Evolutionary conservation across 2,113 vertebrate genomes (phyloP).

Genomic region (Leptodactylus fuscus): DNA sequence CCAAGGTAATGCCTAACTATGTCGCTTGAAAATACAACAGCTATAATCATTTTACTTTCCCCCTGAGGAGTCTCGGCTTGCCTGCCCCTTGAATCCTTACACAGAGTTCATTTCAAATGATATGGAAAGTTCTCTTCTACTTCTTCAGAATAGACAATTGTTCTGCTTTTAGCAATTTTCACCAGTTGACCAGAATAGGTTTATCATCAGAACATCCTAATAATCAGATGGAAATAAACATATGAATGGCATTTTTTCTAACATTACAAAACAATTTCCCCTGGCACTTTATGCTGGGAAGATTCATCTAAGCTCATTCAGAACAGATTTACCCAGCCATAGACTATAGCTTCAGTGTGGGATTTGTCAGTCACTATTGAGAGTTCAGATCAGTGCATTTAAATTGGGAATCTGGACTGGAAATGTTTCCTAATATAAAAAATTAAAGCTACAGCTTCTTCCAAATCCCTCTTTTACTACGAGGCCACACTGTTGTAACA

Average conservation of each 20-base stretch:
- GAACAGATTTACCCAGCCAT: not conserved
- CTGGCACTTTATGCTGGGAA: not conserved
- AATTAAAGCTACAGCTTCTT: too few relatives aligned
- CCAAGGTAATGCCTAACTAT: conserved; percentile 41
- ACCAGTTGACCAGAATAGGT: not conserved
- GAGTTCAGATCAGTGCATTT: too few relatives aligned
- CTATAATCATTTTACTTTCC: conserved; percentile 33
- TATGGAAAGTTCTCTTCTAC: conserved; percentile 8
- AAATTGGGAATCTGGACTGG: too few relatives aligned
- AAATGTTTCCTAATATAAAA: too few relatives aligned
- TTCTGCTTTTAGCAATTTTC: not conserved
- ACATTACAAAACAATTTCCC: not conserved
- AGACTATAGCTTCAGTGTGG: not conserved
- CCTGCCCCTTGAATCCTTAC: conserved; percentile 20
- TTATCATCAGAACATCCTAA: not conserved
- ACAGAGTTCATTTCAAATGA: not conserved
- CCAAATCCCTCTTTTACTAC: too few relatives aligned
- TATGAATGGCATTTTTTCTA: not conserved
- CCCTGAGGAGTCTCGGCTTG: conserved; percentile 16
- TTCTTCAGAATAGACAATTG: not conserved
- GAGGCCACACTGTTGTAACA: too few relatives aligned
- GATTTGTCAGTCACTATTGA: too few relatives aligned
- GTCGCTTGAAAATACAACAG: conserved; percentile 39
- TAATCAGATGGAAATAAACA: not conserved
- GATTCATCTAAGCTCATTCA: not conserved